Percentiles rank a stretch among this genome's conserved stretches.
phyloP scores from a whole-genome alignment of 1,140 invertebrate species.

The Drosophila littoralis region DNA sequence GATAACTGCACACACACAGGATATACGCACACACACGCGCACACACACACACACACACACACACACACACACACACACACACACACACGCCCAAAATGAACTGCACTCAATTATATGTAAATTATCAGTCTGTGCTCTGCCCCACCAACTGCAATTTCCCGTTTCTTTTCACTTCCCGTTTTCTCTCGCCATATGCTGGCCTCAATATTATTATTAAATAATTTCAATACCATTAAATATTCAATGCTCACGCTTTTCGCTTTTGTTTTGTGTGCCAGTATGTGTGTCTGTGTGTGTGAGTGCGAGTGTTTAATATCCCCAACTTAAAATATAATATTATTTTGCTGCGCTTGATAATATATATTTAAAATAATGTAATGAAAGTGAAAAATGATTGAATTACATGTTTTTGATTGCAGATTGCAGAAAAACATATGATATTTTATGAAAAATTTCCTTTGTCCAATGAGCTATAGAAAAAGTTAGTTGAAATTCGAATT shows the following conservation, averaged over 20 bases:
- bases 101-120: conserved; percentile 61
- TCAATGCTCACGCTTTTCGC: conserved; percentile 26
- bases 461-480: too few species aligned
- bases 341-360: neutral
- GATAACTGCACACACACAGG: conserved; percentile 34
- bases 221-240: conserved; percentile 46
- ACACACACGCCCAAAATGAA: neutral
- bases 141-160: conserved; percentile 42
- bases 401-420: too few species aligned
- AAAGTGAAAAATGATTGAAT: neutral
- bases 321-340: neutral
- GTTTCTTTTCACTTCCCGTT: conserved; percentile 39
- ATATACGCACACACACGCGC: conserved; percentile 2
- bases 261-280: too few species aligned
- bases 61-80: conserved; percentile 12
- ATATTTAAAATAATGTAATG: neutral
- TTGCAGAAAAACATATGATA: too few species aligned
- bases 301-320: conserved; percentile 28
- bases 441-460: too few species aligned
- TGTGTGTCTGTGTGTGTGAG: neutral
- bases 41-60: conserved; percentile 14
- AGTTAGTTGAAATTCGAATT: too few species aligned
- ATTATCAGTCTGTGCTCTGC: conserved; percentile 46
- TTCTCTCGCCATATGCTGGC: conserved; percentile 26
- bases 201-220: conserved; percentile 48